Base-by-base conservation (phyloP, 2,888 invertebrate species). In the Mamestra brassicae region DNA sequence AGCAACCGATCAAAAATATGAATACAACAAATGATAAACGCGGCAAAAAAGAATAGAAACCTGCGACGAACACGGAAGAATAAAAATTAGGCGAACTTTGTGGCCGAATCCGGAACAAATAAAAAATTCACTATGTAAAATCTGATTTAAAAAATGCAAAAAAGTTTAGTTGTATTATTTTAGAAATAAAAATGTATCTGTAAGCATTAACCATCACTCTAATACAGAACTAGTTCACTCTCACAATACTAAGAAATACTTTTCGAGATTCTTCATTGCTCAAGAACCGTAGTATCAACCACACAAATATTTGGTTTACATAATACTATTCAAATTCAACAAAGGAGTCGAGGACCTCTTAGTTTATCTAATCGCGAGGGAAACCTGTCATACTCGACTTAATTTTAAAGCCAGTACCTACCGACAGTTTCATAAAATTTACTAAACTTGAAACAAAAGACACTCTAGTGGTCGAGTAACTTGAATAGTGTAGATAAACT, bases 381-480 rank as follows among this genome's bases (percentile, higher is more conserved):
- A 85, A 83, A 83, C 60, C 36, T 76, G 74, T 74, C 75, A 80
- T 74, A 76, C 74, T 71, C 6, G 55, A 80, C 66, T 69, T 75
- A 73, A 85, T 78, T 83, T 26, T 85, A 81, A 77, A 71, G 67
- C 63, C 68, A 52, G 42, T 54, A 81, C 57, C 70, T 84, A 78
- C 67, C 52, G 36, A 63, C 45, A 78, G 64, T 78, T 84, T 76
- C 69, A 76, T 74, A 80, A 86, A 81, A 78, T 79, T 79, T 66
- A 72, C 63, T 45, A 78, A 81, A 73, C 13, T 66, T 61, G 70
- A 61, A 76, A 87, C 85, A 83, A 80, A 81, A 76, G 74, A 65
- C 72, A 78, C 81, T 83, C 68, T 67, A 75, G 67, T 70, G 60
- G 60, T 57, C 26, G 42, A 66, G 72, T 61, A 61, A 52, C 17